Evolutionary conservation across 2,888 invertebrate genomes (phyloP).

Genomic region (Rosalia funebris): DNA sequence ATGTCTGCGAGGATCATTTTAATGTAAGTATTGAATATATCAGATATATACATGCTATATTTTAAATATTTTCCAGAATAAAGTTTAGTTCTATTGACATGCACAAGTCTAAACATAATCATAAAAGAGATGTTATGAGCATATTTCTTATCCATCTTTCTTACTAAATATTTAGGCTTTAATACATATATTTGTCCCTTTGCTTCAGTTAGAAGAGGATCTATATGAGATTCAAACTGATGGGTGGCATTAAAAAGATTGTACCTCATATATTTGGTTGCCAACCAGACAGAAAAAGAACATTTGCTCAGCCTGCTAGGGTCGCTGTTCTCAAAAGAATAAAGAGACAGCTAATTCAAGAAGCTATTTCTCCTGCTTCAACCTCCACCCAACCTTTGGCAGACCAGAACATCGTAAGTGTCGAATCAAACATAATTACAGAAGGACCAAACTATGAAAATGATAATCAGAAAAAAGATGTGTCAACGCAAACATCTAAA

Average conservation of each 20-base stretch:
- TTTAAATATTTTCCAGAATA: neutral
- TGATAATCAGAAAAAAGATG: conserved; percentile 8
- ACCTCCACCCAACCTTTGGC: conserved; percentile 3
- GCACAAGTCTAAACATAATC: neutral
- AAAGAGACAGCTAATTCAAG: conserved; percentile 6
- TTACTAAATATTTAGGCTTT: neutral
- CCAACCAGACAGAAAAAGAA: conserved; percentile 37
- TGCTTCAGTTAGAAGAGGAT: conserved; percentile 3
- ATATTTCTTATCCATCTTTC: neutral
- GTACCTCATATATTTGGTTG: conserved; percentile 45
- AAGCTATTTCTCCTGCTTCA: conserved; percentile 9
- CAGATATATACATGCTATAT: neutral
- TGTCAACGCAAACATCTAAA: conserved; percentile 7
- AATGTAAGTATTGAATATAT: neutral
- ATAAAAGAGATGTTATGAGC: neutral
- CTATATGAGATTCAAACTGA: conserved; percentile 1
- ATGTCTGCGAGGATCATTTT: conserved; percentile 12
- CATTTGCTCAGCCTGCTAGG: conserved; percentile 17
- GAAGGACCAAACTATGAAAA: conserved; percentile 4
- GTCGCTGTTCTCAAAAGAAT: conserved; percentile 12
- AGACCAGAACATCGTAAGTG: neutral
- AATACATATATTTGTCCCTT: neutral
- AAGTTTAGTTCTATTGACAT: neutral
- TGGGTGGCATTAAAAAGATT: conserved; percentile 17
- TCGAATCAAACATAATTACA: neutral